Base-by-base conservation (phyloP, 1,140 invertebrate genomes). In the Branchinecta lynchi region DNA sequence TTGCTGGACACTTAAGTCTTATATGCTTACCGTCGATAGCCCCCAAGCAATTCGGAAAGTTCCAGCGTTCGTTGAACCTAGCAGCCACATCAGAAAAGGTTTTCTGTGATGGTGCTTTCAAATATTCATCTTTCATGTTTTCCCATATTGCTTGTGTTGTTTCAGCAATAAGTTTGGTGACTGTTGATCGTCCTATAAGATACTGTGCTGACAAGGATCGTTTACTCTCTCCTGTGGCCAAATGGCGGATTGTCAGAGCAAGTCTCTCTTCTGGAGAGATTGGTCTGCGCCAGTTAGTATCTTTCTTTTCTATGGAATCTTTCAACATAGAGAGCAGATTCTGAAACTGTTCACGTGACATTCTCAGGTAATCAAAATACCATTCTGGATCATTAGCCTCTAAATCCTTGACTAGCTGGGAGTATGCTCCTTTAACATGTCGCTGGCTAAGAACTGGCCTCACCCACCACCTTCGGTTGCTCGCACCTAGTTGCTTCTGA, bases 1-100 rank as follows among this genome's bases (percentile, higher is more conserved):
- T 70, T 17, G 7, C 21, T 0, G 20, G 72, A 69, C 60, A 66
- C 67, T 46, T 43, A n/a, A 76, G 70, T 8, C 45, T n/a, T 43
- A 75, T 70, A 68, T 75, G 74, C 68, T 75, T 75, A 0, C 74
- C 72, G 67, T 75, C 74, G 0, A 75, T 45, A 15, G 73, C 73
- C 43, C 74, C 74, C 12, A 74, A 10, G 65, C 74, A 75, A 69
- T 73, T 71, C 12, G 74, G 74, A 68, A 75, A 74, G 43, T 75
- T 70, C 74, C 73, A 74, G 15, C 44, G 46, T 8, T 44, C 20
- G 2, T 73, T n/a, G 60, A 75, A 75, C 8, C 44, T 71, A 20
- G 68, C 66, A 60, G 71, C 73, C 65, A 72, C 72, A 8, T 72
- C 68, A 51, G 69, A 70, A 72, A 73, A 75, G 67, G 70, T 68